Evolutionary conservation across 1,140 invertebrate genomes (phyloP).

Genomic region (Tetramorium parvispinum): DNA sequence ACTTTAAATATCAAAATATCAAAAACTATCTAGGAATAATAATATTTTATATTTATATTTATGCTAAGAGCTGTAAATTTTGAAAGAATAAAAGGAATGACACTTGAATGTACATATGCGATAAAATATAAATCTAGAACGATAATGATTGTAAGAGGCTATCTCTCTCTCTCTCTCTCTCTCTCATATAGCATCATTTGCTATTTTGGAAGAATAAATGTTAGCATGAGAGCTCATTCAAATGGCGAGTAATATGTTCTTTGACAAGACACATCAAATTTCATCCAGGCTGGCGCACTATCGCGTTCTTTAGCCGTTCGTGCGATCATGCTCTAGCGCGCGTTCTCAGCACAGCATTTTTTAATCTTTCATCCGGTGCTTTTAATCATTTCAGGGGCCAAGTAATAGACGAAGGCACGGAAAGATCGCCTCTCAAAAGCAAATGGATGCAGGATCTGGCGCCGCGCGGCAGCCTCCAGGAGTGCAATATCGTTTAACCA

Average conservation of each 20-base stretch:
- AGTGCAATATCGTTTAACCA: conserved; percentile 58
- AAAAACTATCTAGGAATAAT: neutral
- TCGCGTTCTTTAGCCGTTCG: conserved; percentile 1
- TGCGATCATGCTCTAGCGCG: neutral
- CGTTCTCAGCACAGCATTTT: conserved; percentile 42
- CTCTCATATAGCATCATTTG: neutral
- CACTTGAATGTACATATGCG: neutral
- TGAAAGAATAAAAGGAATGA: neutral
- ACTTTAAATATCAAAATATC: neutral
- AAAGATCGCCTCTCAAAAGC: conserved; percentile 55
- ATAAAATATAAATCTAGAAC: neutral
- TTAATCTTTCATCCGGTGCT: conserved; percentile 57
- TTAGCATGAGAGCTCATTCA: conserved; percentile 18
- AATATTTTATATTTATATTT: neutral
- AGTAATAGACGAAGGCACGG: conserved; percentile 57
- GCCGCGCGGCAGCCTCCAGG: neutral
- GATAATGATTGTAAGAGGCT: neutral
- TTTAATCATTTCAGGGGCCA: conserved; percentile 56
- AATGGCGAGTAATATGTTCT: conserved; percentile 32
- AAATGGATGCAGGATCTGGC: conserved; percentile 57
- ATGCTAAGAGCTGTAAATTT: neutral
- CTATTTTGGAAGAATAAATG: conserved; percentile 10
- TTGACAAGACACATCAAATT: conserved; percentile 30
- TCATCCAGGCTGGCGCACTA: neutral
- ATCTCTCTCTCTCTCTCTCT: no score